These are phyloP conservation scores for Cephus sareptanus DNA, from an alignment of 2,888 invertebrate genomes.

Conservation along the genomic window DNA sequence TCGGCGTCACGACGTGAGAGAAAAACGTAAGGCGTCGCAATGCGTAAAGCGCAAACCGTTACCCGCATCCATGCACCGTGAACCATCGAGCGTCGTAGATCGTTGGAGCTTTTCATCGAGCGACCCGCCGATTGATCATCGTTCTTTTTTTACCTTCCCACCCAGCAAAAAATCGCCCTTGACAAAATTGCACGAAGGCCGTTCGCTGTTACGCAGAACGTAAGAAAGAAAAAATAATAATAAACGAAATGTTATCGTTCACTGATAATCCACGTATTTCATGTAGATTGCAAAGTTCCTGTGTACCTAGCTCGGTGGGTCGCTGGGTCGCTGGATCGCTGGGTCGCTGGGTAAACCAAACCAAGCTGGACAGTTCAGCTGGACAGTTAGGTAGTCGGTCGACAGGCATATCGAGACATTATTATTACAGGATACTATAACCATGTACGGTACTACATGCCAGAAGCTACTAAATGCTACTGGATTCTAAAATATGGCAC, in stretches of 20 bases:
- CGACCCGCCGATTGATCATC: conserved; percentile 4
- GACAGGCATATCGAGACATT: background rate
- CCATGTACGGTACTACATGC: too few relatives aligned
- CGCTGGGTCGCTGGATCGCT: conserved; percentile 42
- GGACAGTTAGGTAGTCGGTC: background rate
- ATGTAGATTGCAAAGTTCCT: too few relatives aligned
- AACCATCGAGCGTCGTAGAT: too few relatives aligned
- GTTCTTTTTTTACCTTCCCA: conserved; percentile 3
- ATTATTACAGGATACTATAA: too few relatives aligned
- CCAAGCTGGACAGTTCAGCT: conserved; percentile 27
- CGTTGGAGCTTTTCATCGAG: too few relatives aligned
- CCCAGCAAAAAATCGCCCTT: conserved; percentile 36
- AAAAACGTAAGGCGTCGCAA: background rate
- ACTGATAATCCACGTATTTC: conserved; percentile 36
- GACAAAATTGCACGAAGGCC: conserved; percentile 56
- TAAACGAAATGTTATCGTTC: conserved; percentile 34
- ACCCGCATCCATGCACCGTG: too few relatives aligned
- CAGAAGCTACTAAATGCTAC: too few relatives aligned
- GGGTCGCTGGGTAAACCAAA: conserved; percentile 43
- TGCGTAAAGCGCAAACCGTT: background rate
- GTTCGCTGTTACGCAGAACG: conserved; percentile 36
- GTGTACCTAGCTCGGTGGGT: conserved; percentile 35
- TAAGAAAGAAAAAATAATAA: conserved; percentile 3
- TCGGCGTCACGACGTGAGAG: background rate
- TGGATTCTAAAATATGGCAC: too few relatives aligned